Base-by-base conservation (phyloP, 2,113 vertebrate genomes). In the Cebidichthys violaceus region DNA sequence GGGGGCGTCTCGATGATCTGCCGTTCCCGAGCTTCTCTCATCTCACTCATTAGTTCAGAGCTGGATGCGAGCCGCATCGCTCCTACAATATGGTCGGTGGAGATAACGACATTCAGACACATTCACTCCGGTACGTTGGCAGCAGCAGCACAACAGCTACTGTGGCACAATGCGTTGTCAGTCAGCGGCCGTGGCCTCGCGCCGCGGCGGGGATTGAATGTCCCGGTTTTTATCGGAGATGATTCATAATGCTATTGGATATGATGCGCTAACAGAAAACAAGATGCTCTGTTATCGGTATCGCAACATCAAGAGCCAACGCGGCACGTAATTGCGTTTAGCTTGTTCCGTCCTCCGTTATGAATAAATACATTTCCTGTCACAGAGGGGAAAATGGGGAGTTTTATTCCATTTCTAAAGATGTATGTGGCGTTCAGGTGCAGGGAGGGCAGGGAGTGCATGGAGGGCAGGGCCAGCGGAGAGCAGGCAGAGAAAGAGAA, bases 171-270 rank as follows among this genome's bases (percentile, higher is more conserved):
- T 82, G 68, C 52, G 57, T 66, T 80, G 88, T 85, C 90, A 77
- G 78, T 79, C 80, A 70, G 82, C 52, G 64, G 70, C 73, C 47
- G 77, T 59, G 70, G 85, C 81, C 62, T 70, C 4, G 6, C 77
- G 72, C 62, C 61, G 82, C 54, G 13, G 77, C 68, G 37, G 88
- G n/a, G 82, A 89, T 92, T 89, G 78, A 90, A 92, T 91, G 87
- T 88, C 83, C 78, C 85, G 75, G 70, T 85, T 90, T n/a, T 52
- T 88, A 90, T 92, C 82, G 15, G 75, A 77, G 64, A 87, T 91
- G 88, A 93, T 89, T 93, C 91, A 89, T 90, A 90, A 90, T 70
- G 82, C 85, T 80, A 80, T 82, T 90, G 87, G 89, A 91, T 87
- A 79, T 78, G 81, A 88, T 86, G 87, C 86, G 86, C 71, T 71